Conservation (phyloP, 2,797 vertebrate genomes). For the Mico argentatus region DNA sequence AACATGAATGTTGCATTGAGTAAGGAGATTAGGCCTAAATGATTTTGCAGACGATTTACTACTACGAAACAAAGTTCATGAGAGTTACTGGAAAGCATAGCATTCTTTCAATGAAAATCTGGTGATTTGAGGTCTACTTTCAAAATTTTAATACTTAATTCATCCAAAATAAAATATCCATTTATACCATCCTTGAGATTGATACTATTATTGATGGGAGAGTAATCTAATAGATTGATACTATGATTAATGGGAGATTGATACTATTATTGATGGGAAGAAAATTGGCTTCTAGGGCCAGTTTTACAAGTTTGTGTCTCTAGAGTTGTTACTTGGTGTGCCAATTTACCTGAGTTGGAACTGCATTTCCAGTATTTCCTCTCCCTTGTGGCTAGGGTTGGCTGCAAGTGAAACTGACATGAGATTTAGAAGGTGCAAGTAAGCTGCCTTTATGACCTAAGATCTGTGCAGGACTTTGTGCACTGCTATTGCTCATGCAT, state of each 20-base stretch:
- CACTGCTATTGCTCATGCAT: neutral
- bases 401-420: neutral
- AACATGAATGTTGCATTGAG: neutral
- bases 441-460: neutral
- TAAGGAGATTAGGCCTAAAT: neutral
- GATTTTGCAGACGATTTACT: constrained; percentile 6
- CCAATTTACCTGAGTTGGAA: neutral
- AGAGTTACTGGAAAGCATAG: constrained; percentile 12
- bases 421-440: constrained; percentile 12
- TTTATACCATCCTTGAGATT: neutral
- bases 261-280: constrained; percentile 12
- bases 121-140: constrained; percentile 32
- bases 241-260: neutral
- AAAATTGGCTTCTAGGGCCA: neutral
- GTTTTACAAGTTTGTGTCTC: neutral
- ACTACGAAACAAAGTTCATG: neutral
- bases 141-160: constrained; percentile 37
- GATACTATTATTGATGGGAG: neutral
- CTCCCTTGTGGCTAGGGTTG: neutral
- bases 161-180: neutral
- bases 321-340: neutral
- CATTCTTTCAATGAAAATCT: neutral
- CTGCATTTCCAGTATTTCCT: constrained; percentile 29
- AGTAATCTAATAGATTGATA: neutral
- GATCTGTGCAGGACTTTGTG: neutral